Evolutionary conservation across 2,888 invertebrate genomes (phyloP), one percentile per base, ranked within the genome.

Genomic region (Resseliella maxima): DNA sequence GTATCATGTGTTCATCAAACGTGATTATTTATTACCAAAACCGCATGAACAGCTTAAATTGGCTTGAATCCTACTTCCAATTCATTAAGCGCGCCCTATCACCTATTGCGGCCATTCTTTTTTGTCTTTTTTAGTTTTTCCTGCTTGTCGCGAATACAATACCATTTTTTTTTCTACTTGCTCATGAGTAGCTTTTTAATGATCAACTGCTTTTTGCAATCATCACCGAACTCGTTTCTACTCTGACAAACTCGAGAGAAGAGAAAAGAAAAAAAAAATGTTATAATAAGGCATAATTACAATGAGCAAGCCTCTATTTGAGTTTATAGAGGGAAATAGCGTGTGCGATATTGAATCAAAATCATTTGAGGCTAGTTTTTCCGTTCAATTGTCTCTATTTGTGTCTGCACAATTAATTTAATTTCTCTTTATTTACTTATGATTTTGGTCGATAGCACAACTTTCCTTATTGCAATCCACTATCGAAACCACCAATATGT

Each of bases 391-490:
- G 72, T 31, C 72, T 72, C 35, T 35, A 21, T 72, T 72, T 72
- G 72, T 72, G 72, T 35, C n/a, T n/a, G 31, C 72, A 72, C 72
- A 72, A 72, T 72, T 72, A 72, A 72, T 31, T 72, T 31, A 72
- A 72, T 72, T 72, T 72, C 72, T 31, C 72, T 72, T 72, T 72
- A 72, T 31, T 72, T 72, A 72, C 72, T 72, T 72, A 72, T 72
- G 72, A 72, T 72, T 72, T 72, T 72, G 72, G 72, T 72, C 72
- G 72, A 72, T 72, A 72, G 72, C 72, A 31, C n/a, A 72, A 72
- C 72, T 72, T 72, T 72, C 72, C 72, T 72, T 72, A 72, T 72
- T 72, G 72, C 72, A n/a, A 72, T 72, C 18, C 72, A 72, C 35
- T 41, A 5, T 72, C 72, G 72, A 8, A 72, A 72, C 72, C 24